Base-by-base conservation (phyloP, 1,140 invertebrate genomes). In the Drosophila nikananu region DNA sequence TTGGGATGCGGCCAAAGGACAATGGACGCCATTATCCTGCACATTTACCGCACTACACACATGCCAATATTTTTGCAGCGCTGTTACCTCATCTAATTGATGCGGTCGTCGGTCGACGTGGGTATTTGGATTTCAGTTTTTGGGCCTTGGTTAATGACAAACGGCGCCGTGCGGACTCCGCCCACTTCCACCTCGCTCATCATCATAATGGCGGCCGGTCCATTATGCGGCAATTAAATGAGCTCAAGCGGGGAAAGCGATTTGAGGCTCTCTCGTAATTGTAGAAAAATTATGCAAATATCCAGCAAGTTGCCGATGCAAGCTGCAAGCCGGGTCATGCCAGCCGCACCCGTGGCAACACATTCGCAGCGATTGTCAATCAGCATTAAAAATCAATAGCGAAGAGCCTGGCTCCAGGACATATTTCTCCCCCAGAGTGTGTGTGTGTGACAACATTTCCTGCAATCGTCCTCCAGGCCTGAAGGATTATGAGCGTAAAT, bases 401-500 rank as follows among this genome's bases (percentile, higher is more conserved):
- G 55, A 30, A 60, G 48, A 65, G 60, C 64, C 46, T 64, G 74
- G 61, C 77, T 42, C 62, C 44, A 79, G 86, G 86, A 81, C 84
- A 90, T 44, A 46, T 57, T 63, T 80, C 21, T 27, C 25, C 27
- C 15, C 12, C 7, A 32, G 41, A 23, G 35, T 30, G 37, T 58
- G 30, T 51, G 44, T 70, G 64, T 80, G 81, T 74, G 83, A 86
- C 83, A 86, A 80, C 71, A 86, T 89, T 68, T 41, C 27, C 67
- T 90, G 84, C 70, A 89, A 89, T 72, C 66, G 35, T 59, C 35
- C 70, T 60, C n/a, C 46, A 51, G 66, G 75, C 79, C 30, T 17
- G 49, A 72, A 80, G 86, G 86, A 90, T 89, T 90, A 89, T 89
- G 86, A 89, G 86, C 81, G 86, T 89, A 89, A 89, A 89, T 89